Conservation (phyloP, 92 coral and sea anemone genomes). For the Nematostella vectensis region DNA sequence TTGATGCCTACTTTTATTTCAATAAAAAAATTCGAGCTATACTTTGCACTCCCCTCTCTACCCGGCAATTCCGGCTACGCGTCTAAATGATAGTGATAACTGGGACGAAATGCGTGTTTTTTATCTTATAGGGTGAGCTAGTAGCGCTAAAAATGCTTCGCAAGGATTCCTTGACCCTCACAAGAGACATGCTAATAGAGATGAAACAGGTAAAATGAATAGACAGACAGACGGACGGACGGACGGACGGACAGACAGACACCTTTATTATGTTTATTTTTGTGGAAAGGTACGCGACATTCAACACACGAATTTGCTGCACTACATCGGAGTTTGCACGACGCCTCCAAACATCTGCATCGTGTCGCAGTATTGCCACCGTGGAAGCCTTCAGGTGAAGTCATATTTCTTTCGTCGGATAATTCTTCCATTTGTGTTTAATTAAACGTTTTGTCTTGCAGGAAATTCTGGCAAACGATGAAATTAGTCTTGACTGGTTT, state of each 20-base stretch:
- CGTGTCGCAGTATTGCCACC: slow-evolving; percentile 44
- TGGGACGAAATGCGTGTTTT: too few relatives aligned
- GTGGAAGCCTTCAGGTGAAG: slow-evolving; percentile 53
- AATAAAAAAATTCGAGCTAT: too few relatives aligned
- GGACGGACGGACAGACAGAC: too few relatives aligned
- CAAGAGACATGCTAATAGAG: slow-evolving; percentile 65
- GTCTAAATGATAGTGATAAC: too few relatives aligned
- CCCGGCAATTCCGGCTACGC: too few relatives aligned
- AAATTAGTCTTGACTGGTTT: slow-evolving; percentile 66
- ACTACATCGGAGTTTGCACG: slow-evolving; percentile 36
- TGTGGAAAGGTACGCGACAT: slow-evolving; percentile 41
- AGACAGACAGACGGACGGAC: too few relatives aligned
- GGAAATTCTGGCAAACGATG: slow-evolving; percentile 53
- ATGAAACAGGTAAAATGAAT: slow-evolving; percentile 53
- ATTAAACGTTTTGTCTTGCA: slow-evolving; percentile 5
- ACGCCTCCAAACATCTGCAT: slow-evolving; percentile 30
- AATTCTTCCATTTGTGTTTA: too few relatives aligned
- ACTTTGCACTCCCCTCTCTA: too few relatives aligned
- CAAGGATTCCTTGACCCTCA: slow-evolving; percentile 33
- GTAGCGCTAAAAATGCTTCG: slow-evolving; percentile 54
- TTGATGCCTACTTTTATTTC: too few relatives aligned
- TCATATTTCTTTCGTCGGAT: too few relatives aligned
- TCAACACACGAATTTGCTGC: slow-evolving; percentile 35
- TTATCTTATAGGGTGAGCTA: slow-evolving; percentile 53
- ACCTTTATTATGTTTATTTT: background rate